Evolutionary conservation across 2,113 vertebrate species (phyloP).

Genomic region (Rhinolophus ferrumequinum): DNA sequence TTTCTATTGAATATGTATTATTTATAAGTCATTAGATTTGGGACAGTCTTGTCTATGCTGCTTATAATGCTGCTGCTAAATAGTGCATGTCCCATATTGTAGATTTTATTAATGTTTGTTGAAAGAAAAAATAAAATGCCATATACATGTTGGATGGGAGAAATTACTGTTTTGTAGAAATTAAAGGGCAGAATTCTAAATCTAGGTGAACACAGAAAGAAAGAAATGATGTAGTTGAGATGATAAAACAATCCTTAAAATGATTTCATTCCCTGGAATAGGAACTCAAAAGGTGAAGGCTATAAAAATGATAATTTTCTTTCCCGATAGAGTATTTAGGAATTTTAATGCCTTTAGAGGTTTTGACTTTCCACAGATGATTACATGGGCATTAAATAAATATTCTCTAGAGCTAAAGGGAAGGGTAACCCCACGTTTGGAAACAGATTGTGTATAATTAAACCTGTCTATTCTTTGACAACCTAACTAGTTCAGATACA

Average conservation of each 20-base stretch:
- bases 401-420: background rate
- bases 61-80: background rate
- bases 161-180: background rate
- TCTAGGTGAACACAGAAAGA: background rate
- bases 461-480: background rate
- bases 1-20: background rate
- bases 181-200: background rate
- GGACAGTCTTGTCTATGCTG: background rate
- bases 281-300: background rate
- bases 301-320: background rate
- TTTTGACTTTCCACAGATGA: background rate
- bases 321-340: background rate
- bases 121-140: background rate
- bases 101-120: background rate
- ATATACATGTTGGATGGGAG: fast-evolving
- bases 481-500: background rate
- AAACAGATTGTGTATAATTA: background rate
- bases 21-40: background rate
- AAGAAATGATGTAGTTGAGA: background rate
- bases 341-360: background rate
- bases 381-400: background rate
- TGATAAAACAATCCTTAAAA: background rate
- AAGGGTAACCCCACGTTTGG: background rate
- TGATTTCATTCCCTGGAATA: background rate
- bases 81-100: fast-evolving